Percentiles rank a stretch among this genome's conserved stretches.
phyloP scores from a whole-genome alignment of 2,797 vertebrate genomes.

The Pantherophis vulpinus region DNA sequence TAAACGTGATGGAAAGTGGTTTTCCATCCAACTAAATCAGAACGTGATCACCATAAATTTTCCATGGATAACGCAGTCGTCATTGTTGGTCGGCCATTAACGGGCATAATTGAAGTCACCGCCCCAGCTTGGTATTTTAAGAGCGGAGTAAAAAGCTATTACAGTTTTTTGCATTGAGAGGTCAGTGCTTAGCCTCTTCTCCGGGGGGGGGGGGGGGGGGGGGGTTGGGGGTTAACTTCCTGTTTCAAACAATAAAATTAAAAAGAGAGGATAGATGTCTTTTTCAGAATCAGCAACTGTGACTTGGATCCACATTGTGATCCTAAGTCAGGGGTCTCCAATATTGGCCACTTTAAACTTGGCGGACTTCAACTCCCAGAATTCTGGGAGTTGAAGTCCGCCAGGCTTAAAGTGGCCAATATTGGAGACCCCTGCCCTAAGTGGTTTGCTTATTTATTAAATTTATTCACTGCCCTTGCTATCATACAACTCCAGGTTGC shows the following conservation, averaged over 20 bases:
- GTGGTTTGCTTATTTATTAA: too few species aligned
- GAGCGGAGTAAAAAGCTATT: not conserved
- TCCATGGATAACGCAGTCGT: not conserved
- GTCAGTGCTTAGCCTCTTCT: not conserved
- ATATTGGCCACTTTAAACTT: too few species aligned
- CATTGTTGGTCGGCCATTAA: not conserved
- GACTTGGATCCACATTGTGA: not conserved
- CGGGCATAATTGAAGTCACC: not conserved
- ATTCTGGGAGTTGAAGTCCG: too few species aligned
- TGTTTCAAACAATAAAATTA: not conserved
- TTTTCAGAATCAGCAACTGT: not conserved
- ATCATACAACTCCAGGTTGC: too few species aligned
- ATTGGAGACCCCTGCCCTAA: too few species aligned
- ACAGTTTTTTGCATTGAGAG: not conserved
- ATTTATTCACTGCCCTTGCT: too few species aligned
- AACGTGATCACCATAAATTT: not conserved
- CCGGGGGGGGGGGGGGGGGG: too few species aligned
- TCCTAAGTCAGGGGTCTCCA: too few species aligned
- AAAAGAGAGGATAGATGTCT: not conserved
- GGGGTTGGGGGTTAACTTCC: too few species aligned
- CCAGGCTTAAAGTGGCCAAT: too few species aligned
- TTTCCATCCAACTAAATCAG: conserved; percentile 14
- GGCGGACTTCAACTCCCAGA: too few species aligned
- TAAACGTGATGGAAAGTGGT: conserved; percentile 15
- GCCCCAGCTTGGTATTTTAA: conserved; percentile 14